Percentiles rank a stretch among this genome's conserved stretches.
Conservation (phyloP, 2,888 invertebrate genomes). For the Torymus texanus region DNA sequence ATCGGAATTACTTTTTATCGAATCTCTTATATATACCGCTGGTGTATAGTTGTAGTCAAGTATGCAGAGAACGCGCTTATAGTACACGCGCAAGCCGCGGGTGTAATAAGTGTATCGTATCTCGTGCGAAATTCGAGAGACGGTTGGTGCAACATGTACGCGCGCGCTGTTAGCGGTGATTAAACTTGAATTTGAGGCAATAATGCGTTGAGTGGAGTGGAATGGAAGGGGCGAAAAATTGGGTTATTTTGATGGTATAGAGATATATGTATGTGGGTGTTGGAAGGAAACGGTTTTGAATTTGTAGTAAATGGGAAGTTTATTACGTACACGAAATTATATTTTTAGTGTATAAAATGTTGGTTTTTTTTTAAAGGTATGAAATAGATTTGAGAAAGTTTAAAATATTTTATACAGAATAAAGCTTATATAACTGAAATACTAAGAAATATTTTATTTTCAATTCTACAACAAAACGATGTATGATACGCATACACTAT, state of each 20-base stretch:
- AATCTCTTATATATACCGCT: conserved; percentile 43
- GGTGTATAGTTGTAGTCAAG: conserved; percentile 12
- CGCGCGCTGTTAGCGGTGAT: no score
- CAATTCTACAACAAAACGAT: no score
- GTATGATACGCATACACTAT: no score
- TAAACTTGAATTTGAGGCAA: no score
- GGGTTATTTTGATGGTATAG: not conserved
- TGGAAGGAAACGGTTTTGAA: not conserved
- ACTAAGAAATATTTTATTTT: no score
- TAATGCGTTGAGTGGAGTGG: no score
- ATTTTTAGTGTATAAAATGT: no score
- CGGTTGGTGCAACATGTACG: conserved; percentile 11
- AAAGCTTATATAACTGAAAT: no score
- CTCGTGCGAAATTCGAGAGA: conserved; percentile 28
- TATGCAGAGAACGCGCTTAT: conserved; percentile 19
- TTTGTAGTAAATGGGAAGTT: not conserved
- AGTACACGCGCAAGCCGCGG: not conserved
- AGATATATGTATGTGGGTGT: not conserved
- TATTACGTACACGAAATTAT: not conserved
- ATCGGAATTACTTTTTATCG: conserved; percentile 63
- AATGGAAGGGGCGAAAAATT: conserved; percentile 20
- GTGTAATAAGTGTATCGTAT: conserved; percentile 24
- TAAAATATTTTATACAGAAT: no score
- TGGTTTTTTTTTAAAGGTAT: no score
- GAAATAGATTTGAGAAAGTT: no score